These are phyloP conservation scores for Bunonema sp. DNA, from an alignment of 2,888 invertebrate species.

Conservation along the genomic window DNA sequence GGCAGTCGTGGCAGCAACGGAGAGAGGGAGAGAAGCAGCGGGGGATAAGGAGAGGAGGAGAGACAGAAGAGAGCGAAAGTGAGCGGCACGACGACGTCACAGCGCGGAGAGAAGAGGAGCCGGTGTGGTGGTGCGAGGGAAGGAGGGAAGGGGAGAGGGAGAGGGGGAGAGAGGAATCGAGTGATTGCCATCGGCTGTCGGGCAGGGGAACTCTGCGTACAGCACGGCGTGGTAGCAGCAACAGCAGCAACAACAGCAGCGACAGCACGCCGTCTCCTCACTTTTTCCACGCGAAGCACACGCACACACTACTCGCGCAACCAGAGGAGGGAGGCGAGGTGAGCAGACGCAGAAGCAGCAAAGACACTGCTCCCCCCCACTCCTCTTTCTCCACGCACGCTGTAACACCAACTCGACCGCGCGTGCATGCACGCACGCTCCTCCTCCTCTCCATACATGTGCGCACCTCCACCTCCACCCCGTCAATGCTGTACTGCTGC, in stretches of 20 bases:
- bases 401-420: too few species aligned
- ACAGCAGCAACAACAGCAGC: background rate
- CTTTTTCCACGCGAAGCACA: too few species aligned
- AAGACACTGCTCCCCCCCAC: too few species aligned
- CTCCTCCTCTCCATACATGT: too few species aligned
- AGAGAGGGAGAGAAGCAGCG: background rate
- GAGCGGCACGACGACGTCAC: background rate
- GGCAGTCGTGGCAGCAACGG: conserved; percentile 7
- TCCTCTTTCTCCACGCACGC: too few species aligned
- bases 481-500: too few species aligned
- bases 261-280: too few species aligned
- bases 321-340: too few species aligned
- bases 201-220: background rate
- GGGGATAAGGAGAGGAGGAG: conserved; percentile 2
- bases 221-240: background rate
- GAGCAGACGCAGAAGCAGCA: too few species aligned
- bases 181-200: background rate
- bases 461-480: too few species aligned
- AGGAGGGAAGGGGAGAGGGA: background rate
- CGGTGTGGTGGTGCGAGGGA: background rate
- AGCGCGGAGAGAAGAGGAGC: background rate
- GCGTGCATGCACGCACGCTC: too few species aligned
- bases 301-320: too few species aligned
- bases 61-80: conserved; percentile 3
- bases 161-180: background rate